phyloP scores from a whole-genome alignment of 2,888 invertebrate species.

The Erpobdella octoculata region DNA sequence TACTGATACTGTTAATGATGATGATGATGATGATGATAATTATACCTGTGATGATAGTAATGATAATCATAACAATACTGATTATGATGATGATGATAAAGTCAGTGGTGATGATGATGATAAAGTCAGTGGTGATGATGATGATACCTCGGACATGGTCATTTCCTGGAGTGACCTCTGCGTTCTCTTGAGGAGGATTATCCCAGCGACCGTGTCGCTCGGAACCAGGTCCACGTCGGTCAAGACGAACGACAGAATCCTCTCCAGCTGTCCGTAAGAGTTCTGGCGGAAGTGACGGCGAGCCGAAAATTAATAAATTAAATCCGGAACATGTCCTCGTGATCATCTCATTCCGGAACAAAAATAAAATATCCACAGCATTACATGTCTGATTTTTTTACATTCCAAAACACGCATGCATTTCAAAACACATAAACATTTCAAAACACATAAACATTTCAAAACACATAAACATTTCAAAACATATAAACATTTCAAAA shows the following conservation, averaged over 20 bases:
- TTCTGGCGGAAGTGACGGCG: conserved; percentile 13
- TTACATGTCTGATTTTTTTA: too few species aligned
- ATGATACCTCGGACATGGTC: conserved; percentile 22
- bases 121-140: not conserved
- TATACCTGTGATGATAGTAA: not conserved
- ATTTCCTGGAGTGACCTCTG: conserved; percentile 36
- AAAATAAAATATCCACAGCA: too few species aligned
- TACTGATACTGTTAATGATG: not conserved
- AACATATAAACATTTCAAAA: too few species aligned
- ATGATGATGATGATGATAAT: not conserved
- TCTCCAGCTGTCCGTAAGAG: conserved; percentile 24
- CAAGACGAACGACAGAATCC: conserved; percentile 13
- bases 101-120: too few species aligned
- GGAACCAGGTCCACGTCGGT: conserved; percentile 76
- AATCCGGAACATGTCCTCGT: not conserved
- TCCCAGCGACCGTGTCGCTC: conserved; percentile 77
- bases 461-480: too few species aligned
- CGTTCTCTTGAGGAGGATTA: conserved; percentile 62
- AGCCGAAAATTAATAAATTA: not conserved
- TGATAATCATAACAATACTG: not conserved
- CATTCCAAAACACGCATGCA: too few species aligned
- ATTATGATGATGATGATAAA: not conserved
- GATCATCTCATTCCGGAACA: too few species aligned
- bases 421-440: too few species aligned
- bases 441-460: too few species aligned